Base-by-base conservation (phyloP, 1,140 invertebrate species). In the Oryctes rhinoceros region DNA sequence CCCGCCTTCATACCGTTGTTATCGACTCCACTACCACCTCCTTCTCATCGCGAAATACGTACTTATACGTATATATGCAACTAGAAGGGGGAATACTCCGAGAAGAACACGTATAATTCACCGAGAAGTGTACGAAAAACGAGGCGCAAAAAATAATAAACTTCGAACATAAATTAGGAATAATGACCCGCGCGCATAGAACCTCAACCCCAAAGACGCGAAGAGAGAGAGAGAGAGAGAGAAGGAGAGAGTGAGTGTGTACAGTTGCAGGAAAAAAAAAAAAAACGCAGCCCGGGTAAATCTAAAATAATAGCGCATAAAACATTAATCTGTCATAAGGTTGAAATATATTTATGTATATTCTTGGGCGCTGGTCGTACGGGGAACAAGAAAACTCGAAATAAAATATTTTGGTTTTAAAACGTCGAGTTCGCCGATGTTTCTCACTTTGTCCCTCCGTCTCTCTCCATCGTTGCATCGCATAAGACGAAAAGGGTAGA, bases 351-450 rank as follows among this genome's bases (percentile, higher is more conserved):
- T 74, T 74, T 39, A 62, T 62, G 53, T 13, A 62, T 62, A 62
- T 62, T 62, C 53, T 20, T 18, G 53, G 53, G 15, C 20, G 53
- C 15, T 62, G 53, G 53, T n/a, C 20, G 15, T 18, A 13, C 7
- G 9, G 20, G 15, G 71, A 74, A 74, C 71, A 74, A 74, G 71
- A 24, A 74, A 74, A 74, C 18, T 24, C 37, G 71, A 39, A 74
- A 74, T 74, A 74, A 74, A 35, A 74, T 74, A 74, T 74, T 74
- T 74, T 74, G 71, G 71, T 74, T 74, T 74, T 74, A 74, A 74
- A 74, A 24, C 13, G 71, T 24, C 30, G 37, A 24, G 78, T 65
- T 44, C 20, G 37, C 30, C n/a, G 37, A 76, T n/a, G 37, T n/a
- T 76, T 3, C 74, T 30, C n/a, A 37, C 74, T 76, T n/a, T 35